phyloP scores from a whole-genome alignment of 92 coral and sea anemone genomes.

The Parazoanthus swiftii region DNA sequence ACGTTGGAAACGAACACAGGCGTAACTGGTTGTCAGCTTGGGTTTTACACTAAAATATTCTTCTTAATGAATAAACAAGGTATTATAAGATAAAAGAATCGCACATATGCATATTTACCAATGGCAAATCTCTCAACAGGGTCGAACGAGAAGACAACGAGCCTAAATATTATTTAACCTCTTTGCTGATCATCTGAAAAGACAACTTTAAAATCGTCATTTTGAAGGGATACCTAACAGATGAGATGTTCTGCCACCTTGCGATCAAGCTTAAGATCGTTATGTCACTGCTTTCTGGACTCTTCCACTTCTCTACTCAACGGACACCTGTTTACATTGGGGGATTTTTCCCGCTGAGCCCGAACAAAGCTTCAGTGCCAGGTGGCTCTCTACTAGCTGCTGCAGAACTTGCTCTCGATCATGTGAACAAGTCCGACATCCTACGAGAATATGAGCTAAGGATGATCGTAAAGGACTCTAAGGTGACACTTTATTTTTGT shows the following conservation, averaged over 20 bases:
- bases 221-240: background rate
- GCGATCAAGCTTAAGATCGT: background rate
- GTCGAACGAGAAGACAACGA: background rate
- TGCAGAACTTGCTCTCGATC: constrained; percentile 82
- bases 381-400: constrained; percentile 79
- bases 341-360: constrained; percentile 90
- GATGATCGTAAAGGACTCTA: constrained; percentile 80
- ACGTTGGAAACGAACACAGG: background rate
- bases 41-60: no score
- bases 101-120: background rate
- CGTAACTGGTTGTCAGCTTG: background rate
- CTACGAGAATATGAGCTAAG: constrained; percentile 66
- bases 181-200: background rate
- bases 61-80: background rate
- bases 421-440: constrained; percentile 76
- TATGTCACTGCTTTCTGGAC: background rate
- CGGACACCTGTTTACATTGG: constrained; percentile 68
- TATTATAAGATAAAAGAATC: background rate
- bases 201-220: background rate
- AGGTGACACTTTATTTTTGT: constrained; percentile 50
- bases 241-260: constrained; percentile 12
- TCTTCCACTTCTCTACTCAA: constrained; percentile 20
- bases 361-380: constrained; percentile 95
- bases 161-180: background rate
- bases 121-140: constrained; percentile 16